Evolutionary conservation across 2,113 vertebrate species (phyloP), one percentile per base, ranked within the genome.

Genomic region (Brachirus orientalis): DNA sequence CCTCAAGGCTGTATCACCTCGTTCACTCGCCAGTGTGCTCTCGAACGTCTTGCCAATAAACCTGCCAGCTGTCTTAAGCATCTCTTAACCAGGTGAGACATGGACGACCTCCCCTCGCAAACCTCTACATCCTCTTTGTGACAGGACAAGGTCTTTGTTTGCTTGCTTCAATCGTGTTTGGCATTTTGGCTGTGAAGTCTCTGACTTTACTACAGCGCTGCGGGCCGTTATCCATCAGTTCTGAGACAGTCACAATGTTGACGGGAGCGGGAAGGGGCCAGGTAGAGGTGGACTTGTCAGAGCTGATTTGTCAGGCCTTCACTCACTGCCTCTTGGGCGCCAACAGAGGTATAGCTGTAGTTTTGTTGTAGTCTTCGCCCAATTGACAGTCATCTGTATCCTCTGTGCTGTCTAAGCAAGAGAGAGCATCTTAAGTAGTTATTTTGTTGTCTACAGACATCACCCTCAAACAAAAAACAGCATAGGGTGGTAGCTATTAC

Each of bases 71-170:
- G 63, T 64, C 63, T 66, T 69, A 54, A 83, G 72, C 50, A 18
- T 82, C 80, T 76, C 70, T 79, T 89, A 89, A 88, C 85, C 90
- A 92, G 88, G 90, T 92, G 89, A 90, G 84, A 90, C 81, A 43
- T 19, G 20, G 47, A 8, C 65, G 55, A 81, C 77, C 75, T 75
- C 71, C 33, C 19, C 66, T 40, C 0, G 35, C 55, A 6, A n/a
- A 60, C 66, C 77, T 59, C 74, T 10, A 13, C 79, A 47, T 74
- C 77, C 59, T 82, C 62, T 60, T 47, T 7, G 1, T 75, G 81
- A 87, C 81, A 72, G 76, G 37, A 53, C 45, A 69, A 22, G 14
- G 58, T 72, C 70, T 62, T 43, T 43, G 60, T 65, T 67, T 58
- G 66, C 63, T 62, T 8, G 36, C 10, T 18, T 41, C 50, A 18